Evolutionary conservation across 2,113 vertebrate species (phyloP).

Genomic region (Antigone vipio): DNA sequence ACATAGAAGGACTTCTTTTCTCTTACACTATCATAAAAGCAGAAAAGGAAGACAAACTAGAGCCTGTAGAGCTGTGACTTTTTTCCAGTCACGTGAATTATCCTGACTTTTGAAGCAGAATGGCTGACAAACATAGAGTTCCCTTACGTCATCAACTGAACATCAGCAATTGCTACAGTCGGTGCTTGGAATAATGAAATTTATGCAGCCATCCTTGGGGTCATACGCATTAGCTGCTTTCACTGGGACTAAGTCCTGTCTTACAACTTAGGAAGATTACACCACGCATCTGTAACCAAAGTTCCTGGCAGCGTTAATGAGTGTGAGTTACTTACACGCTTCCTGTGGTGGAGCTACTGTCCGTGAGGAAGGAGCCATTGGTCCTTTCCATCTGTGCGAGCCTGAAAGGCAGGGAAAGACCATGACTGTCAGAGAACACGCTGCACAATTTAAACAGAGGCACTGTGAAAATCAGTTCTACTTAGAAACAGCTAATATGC

Average conservation of each 20-base stretch:
- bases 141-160: neutral
- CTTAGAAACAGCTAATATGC: neutral
- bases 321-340: conserved; percentile 88
- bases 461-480: neutral
- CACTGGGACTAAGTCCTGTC: neutral
- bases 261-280: neutral
- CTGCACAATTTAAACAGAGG: neutral
- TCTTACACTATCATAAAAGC: neutral
- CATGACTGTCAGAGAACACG: neutral
- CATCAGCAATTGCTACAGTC: neutral
- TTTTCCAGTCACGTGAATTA: neutral
- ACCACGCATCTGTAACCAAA: neutral
- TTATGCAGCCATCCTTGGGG: neutral
- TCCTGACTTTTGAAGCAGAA: neutral
- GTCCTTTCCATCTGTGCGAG: conserved; percentile 95
- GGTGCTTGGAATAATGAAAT: neutral
- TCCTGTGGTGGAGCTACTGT: conserved; percentile 94
- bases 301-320: neutral
- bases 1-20: neutral
- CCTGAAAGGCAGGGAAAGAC: conserved; percentile 70
- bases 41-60: neutral
- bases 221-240: neutral
- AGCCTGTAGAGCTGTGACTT: neutral
- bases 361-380: conserved; percentile 93
- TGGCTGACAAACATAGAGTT: neutral